A percentile compares a stretch with the other conserved stretches of the same genome.
Conservation (phyloP, 2,797 vertebrate genomes). For the Discoglossus pictus region DNA sequence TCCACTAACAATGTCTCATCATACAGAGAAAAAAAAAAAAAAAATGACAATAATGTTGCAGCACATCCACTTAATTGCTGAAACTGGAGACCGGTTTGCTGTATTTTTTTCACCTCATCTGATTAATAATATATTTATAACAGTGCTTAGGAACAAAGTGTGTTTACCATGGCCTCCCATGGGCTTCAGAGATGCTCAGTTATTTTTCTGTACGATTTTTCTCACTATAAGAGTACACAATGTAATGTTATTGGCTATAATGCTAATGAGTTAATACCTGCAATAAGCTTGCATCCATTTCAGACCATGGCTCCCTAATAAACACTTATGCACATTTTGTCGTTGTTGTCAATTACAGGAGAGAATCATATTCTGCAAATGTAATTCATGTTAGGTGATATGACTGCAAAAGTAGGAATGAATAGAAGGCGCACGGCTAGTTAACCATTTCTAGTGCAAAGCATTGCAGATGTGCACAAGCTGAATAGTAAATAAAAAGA, state of each 20-base stretch:
- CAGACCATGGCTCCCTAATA: background rate
- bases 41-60: conserved; percentile 33
- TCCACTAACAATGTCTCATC: conserved; percentile 36
- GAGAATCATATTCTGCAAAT: background rate
- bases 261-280: conserved; percentile 22
- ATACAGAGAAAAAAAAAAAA: conserved; percentile 27
- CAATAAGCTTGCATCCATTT: conserved; percentile 22
- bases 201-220: background rate
- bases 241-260: conserved; percentile 7
- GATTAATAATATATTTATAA: conserved; percentile 49
- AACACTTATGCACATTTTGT: conserved; percentile 13
- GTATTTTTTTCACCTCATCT: conserved; percentile 41
- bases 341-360: conserved; percentile 1
- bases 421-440: too few species aligned
- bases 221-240: conserved; percentile 22
- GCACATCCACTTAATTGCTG: conserved; percentile 44
- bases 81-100: conserved; percentile 43
- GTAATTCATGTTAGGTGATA: background rate
- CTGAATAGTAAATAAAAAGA: too few species aligned
- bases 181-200: conserved; percentile 21
- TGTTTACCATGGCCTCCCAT: conserved; percentile 36
- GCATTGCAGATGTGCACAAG: too few species aligned
- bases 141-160: conserved; percentile 23
- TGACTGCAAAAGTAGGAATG: background rate
- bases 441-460: too few species aligned